Conservation (phyloP, 2,888 invertebrate species). For the Lasioglossum marginatum region DNA sequence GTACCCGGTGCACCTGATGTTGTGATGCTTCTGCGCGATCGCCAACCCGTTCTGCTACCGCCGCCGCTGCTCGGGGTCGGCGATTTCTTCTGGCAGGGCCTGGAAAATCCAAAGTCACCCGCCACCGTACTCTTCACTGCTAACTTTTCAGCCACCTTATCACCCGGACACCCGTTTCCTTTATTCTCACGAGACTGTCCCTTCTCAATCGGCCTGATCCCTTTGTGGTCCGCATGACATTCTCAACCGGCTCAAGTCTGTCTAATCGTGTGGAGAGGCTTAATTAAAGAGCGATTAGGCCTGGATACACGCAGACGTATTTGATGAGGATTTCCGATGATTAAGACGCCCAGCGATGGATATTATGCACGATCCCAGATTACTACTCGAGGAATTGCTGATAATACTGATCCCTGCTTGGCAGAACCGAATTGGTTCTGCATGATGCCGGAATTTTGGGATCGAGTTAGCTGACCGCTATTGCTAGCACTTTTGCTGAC, state of each 20-base stretch:
- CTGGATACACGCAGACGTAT: background rate
- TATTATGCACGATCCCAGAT: background rate
- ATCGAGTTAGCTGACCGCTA: background rate
- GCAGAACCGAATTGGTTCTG: no score
- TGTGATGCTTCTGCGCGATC: constrained; percentile 82
- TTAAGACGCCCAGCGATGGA: constrained; percentile 4
- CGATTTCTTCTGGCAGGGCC: constrained; percentile 84
- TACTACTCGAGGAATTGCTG: background rate
- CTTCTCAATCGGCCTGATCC: background rate
- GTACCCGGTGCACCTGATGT: constrained; percentile 80
- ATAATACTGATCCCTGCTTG: background rate
- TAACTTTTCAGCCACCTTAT: background rate
- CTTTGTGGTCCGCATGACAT: background rate
- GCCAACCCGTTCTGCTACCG: constrained; percentile 82
- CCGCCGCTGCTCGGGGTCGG: constrained; percentile 81
- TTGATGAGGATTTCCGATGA: constrained; percentile 4
- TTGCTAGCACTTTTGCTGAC: background rate
- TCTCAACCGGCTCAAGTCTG: background rate
- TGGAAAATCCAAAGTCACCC: constrained; percentile 65
- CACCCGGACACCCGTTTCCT: background rate
- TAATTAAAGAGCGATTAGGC: background rate
- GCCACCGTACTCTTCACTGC: constrained; percentile 1
- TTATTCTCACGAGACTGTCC: background rate
- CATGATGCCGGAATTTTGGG: background rate
- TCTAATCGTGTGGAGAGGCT: background rate